Base-by-base conservation (phyloP, 2,113 vertebrate genomes). In the Psittacus erithacus region DNA sequence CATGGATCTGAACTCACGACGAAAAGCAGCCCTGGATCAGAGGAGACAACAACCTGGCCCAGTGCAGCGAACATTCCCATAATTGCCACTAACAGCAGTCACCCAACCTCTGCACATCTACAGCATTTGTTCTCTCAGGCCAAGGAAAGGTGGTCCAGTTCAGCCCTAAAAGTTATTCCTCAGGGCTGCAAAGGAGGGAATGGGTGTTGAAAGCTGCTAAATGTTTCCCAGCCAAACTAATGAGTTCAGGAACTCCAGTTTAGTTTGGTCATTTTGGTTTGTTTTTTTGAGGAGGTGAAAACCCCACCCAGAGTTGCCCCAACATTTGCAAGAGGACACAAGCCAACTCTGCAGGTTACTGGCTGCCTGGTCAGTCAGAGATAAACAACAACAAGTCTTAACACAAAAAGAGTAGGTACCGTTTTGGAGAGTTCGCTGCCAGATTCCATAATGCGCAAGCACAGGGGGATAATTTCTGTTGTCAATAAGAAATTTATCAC, bases 401-500 rank as follows among this genome's bases (percentile, higher is more conserved):
- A 79, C 65, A 69, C 23, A 64, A 74, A 78, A 89, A 82, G 90
- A 88, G 43, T 35, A 94, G 41, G 22, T 98, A 99, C 99, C 97
- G 99, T 99, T 98, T 99, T 99, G 71, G 99, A 99, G 74, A 99
- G 99, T 96, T 99, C 99, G 75, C 99, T 99, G 95, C 99, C 99
- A 55, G 99, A 99, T 96, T 99, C 99, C 99, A 99, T 99, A 95
- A 99, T 99, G 70, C 99, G 99, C 73, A 99, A 98, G 96, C 99
- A 99, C 73, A 99, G 98, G 19, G 99, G 99, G 95, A 99, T 99
- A 97, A 99, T 99, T 98, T 99, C 99, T 95, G 99, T 99, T 50
- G 99, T 99, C 92, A 99, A 82, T 82, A 99, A 98, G 97, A 99
- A 99, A 97, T 99, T 99, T 91, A 99, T 99, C 95, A 99, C 99